Base-by-base conservation (phyloP, 1,140 invertebrate genomes). In the Bombus confusus region DNA sequence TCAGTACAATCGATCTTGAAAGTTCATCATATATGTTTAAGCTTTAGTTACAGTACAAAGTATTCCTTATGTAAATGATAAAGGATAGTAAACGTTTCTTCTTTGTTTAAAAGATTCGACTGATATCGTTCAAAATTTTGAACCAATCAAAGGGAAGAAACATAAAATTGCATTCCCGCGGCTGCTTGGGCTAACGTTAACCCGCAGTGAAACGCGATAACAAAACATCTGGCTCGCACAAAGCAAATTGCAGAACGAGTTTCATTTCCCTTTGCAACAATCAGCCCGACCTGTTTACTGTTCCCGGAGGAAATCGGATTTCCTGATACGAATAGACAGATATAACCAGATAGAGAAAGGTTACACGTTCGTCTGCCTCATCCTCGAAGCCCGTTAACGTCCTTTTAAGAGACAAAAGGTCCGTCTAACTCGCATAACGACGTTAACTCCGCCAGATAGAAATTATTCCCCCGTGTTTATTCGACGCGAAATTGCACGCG, bases 241-340 rank as follows among this genome's bases (percentile, higher is more conserved):
- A 85, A 85, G 83, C 83, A 85, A 80, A 85, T 85, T 80, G 66
- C 64, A 39, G 76, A 85, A 85, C 83, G 83, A 85, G 83, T 85
- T 72, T 85, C 83, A 47, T 80, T 85, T 80, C 83, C 83, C 83
- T 85, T 85, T 80, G 76, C 76, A 85, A 85, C 83, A 85, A 80
- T 85, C 83, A 80, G 68, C 68, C 37, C 68, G 68, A 85, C 52
- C 80, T 76, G 83, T 88, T 88, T 74, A 62, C 75, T 66, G 83
- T 81, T 86, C 88, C 88, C 85, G 74, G 31, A 88, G 88, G 85
- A 88, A 86, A 88, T 88, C 88, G 77, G 81, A 86, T 89, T 88
- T 73, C 52, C 83, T 76, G 59, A 84, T 68, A 68, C 81, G 83
- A 80, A 88, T 43, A 78, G 83, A 86, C 87, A 83, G 57, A 86